phyloP scores from a whole-genome alignment of 2,797 vertebrate species.

The Mareca strepera region DNA sequence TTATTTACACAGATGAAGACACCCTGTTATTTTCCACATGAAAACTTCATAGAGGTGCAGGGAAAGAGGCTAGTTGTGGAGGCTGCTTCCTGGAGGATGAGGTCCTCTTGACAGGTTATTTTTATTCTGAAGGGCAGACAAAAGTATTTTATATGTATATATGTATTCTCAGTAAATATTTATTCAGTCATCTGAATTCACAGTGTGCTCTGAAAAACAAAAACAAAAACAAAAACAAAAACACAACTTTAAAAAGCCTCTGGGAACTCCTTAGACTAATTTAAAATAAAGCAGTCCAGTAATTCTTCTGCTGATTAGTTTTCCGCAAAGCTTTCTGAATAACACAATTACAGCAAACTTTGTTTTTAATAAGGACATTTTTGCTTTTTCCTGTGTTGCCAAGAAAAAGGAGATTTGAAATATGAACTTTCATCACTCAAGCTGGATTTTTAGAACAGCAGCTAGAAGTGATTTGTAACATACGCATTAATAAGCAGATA shows the following conservation, averaged over 20 bases:
- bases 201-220: not conserved
- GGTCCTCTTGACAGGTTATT: not conserved
- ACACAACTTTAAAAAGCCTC: not conserved
- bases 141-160: not conserved
- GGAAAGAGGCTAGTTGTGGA: not conserved
- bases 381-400: not conserved
- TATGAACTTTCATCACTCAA: not conserved
- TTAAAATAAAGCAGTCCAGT: not conserved
- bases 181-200: not conserved
- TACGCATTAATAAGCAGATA: not conserved
- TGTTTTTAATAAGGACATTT: conserved; percentile 8
- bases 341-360: not conserved
- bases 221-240: too few species aligned
- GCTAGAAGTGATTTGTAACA: not conserved
- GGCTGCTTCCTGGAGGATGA: not conserved
- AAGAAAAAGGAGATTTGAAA: not conserved
- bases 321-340: not conserved
- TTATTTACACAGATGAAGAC: not conserved
- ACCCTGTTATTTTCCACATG: not conserved
- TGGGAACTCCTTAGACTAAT: not conserved
- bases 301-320: conserved; percentile 14
- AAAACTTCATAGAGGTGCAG: not conserved
- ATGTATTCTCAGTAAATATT: not conserved
- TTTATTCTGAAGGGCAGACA: not conserved
- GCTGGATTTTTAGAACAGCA: not conserved